Evolutionary conservation across 2,888 invertebrate genomes (phyloP).

Genomic region (Platypus cylindrus): DNA sequence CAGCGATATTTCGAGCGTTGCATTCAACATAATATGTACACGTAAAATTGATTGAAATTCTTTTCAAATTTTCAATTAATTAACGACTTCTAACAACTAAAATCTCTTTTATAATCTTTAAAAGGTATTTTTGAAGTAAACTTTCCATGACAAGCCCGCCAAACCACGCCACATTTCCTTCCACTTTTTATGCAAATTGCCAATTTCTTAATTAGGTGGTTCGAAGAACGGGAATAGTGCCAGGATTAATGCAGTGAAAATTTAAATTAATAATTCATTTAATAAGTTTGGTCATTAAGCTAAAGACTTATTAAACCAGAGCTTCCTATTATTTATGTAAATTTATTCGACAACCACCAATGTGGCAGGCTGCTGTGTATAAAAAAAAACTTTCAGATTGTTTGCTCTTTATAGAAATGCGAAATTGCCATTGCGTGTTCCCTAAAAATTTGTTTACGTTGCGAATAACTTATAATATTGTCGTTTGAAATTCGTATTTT

Average conservation of each 20-base stretch:
- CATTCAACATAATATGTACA: too few relatives aligned
- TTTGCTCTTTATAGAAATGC: slow-evolving; percentile 18
- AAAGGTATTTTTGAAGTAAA: slow-evolving; percentile 10
- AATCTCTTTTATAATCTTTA: slow-evolving; percentile 6
- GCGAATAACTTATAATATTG: too few relatives aligned
- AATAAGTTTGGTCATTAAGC: slow-evolving; percentile 22
- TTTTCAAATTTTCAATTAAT: background rate
- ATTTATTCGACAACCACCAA: slow-evolving; percentile 21
- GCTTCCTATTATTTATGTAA: slow-evolving; percentile 21
- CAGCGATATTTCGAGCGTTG: too few relatives aligned
- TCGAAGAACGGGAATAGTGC: background rate
- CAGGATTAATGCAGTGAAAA: slow-evolving; percentile 16
- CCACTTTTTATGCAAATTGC: slow-evolving; percentile 8
- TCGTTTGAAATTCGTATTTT: too few relatives aligned
- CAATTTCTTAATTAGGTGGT: slow-evolving; percentile 4
- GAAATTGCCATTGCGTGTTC: slow-evolving; percentile 10
- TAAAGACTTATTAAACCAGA: slow-evolving; percentile 18
- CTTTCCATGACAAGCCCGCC: slow-evolving; percentile 5
- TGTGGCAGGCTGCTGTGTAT: slow-evolving; percentile 15
- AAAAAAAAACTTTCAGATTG: slow-evolving; percentile 16
- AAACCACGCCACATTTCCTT: slow-evolving; percentile 1
- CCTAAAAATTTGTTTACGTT: too few relatives aligned
- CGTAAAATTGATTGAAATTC: too few relatives aligned
- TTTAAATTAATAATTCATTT: slow-evolving; percentile 22
- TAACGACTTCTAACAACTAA: slow-evolving; percentile 10